A percentile compares a stretch with the other conserved stretches of the same genome.
Conservation (phyloP, 2,797 vertebrate species). For the Agapornis canus region DNA sequence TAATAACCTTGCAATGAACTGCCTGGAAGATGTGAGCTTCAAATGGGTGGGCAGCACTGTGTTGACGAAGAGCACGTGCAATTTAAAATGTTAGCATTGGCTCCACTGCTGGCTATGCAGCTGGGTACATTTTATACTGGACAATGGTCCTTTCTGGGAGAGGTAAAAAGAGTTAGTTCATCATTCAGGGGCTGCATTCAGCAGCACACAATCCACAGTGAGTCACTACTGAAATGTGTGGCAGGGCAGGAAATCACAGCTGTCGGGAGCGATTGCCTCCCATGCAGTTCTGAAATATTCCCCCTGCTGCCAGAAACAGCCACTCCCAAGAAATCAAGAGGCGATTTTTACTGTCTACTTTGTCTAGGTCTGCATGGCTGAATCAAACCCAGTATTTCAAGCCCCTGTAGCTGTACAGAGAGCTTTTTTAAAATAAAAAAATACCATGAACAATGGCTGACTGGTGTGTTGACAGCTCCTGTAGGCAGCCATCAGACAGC, state of each 20-base stretch:
- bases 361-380: neutral
- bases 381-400: neutral
- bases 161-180: slow-evolving; percentile 2
- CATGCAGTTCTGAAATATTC: neutral
- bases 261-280: neutral
- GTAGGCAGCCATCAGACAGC: neutral
- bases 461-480: neutral
- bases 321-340: neutral
- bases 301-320: neutral
- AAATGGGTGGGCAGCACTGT: neutral
- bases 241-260: slow-evolving; percentile 43
- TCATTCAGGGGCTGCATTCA: slow-evolving; percentile 27
- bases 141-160: slow-evolving; percentile 53
- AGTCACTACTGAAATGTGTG: neutral
- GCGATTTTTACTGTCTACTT: neutral
- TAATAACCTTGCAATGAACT: neutral
- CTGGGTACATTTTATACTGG: neutral
- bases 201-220: slow-evolving; percentile 20
- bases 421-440: neutral
- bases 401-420: neutral
- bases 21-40: neutral
- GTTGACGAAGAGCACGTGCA: neutral
- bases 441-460: neutral
- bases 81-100: neutral
- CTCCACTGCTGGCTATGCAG: neutral